These are phyloP conservation scores for Lineus longissimus DNA, from an alignment of 1,140 invertebrate genomes.

Conservation along the genomic window DNA sequence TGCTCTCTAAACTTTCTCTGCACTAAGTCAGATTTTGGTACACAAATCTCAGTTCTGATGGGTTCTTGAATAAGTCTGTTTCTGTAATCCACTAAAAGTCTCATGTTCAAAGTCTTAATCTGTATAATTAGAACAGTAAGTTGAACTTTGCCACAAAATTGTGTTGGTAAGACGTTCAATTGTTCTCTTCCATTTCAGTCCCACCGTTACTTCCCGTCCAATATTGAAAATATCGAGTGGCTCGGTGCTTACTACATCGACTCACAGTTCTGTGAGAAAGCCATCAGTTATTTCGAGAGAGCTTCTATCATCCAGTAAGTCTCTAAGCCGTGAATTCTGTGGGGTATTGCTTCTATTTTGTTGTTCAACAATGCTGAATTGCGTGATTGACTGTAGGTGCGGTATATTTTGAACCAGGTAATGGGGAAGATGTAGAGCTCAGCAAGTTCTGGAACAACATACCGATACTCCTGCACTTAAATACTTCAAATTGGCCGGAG, in stretches of 20 bases:
- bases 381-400: not conserved
- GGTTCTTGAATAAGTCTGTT: too few relatives aligned
- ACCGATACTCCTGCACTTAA: too few relatives aligned
- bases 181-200: constrained; percentile 50
- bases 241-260: constrained; percentile 83
- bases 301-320: constrained; percentile 77
- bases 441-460: too few relatives aligned
- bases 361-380: constrained; percentile 1
- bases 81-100: too few relatives aligned
- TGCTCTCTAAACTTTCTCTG: not conserved
- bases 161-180: not conserved
- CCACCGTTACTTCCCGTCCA: constrained; percentile 83
- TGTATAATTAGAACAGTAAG: too few relatives aligned
- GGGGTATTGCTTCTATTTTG: not conserved
- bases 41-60: too few relatives aligned
- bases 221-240: constrained; percentile 86
- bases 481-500: too few relatives aligned
- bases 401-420: too few relatives aligned
- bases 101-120: too few relatives aligned
- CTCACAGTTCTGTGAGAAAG: constrained; percentile 84
- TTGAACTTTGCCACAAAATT: too few relatives aligned
- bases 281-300: constrained; percentile 81
- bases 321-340: constrained; percentile 3
- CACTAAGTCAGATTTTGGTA: too few relatives aligned
- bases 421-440: too few relatives aligned